phyloP scores from a whole-genome alignment of 1,140 invertebrate genomes.

The Orchesella cincta region DNA sequence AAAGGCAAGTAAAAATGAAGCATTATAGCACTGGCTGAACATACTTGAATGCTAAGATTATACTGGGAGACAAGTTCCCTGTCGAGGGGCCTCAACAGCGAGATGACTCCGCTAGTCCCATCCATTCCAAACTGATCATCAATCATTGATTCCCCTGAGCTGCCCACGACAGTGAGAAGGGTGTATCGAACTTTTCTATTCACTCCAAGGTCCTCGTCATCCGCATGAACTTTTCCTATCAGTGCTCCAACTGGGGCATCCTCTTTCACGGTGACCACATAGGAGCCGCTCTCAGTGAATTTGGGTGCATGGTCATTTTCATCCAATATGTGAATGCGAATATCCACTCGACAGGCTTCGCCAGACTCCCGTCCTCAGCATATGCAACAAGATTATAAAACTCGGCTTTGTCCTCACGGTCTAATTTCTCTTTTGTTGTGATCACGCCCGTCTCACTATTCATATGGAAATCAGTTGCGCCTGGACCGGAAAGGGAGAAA shows the following conservation, averaged over 20 bases:
- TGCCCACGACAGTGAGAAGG: slow-evolving; percentile 62
- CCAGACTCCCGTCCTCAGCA: slow-evolving; percentile 77
- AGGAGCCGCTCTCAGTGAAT: slow-evolving; percentile 58
- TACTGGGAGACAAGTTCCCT: slow-evolving; percentile 82
- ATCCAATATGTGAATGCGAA: slow-evolving; percentile 77
- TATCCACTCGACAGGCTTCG: slow-evolving; percentile 65
- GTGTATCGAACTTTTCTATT: slow-evolving; percentile 83
- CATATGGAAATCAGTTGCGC: slow-evolving; percentile 44
- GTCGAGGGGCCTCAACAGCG: slow-evolving; percentile 77
- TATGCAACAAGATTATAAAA: slow-evolving; percentile 82
- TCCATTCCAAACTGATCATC: slow-evolving; percentile 73
- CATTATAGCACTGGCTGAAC: too few relatives aligned
- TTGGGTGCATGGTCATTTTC: slow-evolving; percentile 83
- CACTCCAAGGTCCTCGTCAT: slow-evolving; percentile 77
- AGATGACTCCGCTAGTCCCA: slow-evolving; percentile 77
- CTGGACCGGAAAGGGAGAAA: slow-evolving; percentile 44
- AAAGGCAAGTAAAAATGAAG: too few relatives aligned
- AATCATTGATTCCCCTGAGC: slow-evolving; percentile 66
- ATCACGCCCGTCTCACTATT: slow-evolving; percentile 68
- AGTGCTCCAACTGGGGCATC: slow-evolving; percentile 61
- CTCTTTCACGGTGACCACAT: slow-evolving; percentile 78
- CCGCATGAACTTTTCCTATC: slow-evolving; percentile 67
- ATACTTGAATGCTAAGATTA: slow-evolving; percentile 71
- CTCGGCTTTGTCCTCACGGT: slow-evolving; percentile 72
- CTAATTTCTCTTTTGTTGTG: slow-evolving; percentile 71